Conservation (phyloP, 2,113 vertebrate genomes). For the Sardina pilchardus region DNA sequence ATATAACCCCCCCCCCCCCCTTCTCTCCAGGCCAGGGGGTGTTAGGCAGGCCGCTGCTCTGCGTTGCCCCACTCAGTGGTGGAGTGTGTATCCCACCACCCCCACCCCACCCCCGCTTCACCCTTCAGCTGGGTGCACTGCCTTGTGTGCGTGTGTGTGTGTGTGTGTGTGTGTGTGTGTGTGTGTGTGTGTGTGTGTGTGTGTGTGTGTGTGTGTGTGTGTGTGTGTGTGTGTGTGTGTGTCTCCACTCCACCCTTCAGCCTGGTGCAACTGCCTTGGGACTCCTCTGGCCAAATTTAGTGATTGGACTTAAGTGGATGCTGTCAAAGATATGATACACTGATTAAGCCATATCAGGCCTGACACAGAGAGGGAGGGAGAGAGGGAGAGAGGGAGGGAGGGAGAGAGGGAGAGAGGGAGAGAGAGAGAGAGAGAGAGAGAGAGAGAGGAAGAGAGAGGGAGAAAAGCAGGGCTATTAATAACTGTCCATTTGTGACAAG, state of each 20-base stretch:
- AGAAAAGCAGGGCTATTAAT: slow-evolving; percentile 74
- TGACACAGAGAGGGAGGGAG: slow-evolving; percentile 82
- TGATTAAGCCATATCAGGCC: slow-evolving; percentile 93
- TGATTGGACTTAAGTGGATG: slow-evolving; percentile 93
- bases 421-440: slow-evolving; percentile 45
- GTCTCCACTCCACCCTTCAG: too few relatives aligned
- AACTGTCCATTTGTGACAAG: slow-evolving; percentile 92
- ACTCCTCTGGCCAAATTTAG: slow-evolving; percentile 90
- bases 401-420: slow-evolving; percentile 59
- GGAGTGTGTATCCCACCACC: background rate
- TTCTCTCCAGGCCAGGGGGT: background rate
- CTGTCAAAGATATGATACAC: slow-evolving; percentile 94
- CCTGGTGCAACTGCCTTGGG: slow-evolving; percentile 74
- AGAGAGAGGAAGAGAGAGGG: slow-evolving; percentile 56
- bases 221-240: too few relatives aligned
- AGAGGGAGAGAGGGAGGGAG: slow-evolving; percentile 21
- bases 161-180: too few relatives aligned
- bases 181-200: too few relatives aligned
- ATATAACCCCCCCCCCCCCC: background rate
- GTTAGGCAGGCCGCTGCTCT: background rate
- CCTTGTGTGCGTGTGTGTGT: too few relatives aligned
- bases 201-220: too few relatives aligned
- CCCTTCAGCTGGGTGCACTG: slow-evolving; percentile 52
- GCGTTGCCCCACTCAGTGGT: background rate
- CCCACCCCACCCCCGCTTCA: too few relatives aligned